These are phyloP conservation scores for Arctopsyche grandis DNA, from an alignment of 1,140 invertebrate genomes.

Conservation along the genomic window DNA sequence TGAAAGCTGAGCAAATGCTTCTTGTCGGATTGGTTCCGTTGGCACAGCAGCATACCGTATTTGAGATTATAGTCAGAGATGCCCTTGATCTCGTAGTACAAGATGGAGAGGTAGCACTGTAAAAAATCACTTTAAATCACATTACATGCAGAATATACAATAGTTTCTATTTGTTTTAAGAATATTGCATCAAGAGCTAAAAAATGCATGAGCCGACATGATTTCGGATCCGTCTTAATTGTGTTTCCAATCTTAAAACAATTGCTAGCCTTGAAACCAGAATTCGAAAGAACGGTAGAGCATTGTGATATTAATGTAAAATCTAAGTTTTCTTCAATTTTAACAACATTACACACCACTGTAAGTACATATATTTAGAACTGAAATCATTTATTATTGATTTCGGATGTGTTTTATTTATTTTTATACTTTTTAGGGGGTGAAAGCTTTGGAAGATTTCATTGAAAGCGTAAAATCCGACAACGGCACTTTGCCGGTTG, in stretches of 20 bases:
- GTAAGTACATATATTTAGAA: constrained; percentile 62
- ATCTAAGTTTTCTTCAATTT: constrained; percentile 78
- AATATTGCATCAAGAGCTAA: constrained; percentile 81
- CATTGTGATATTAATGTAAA: constrained; percentile 77
- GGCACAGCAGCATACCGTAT: constrained; percentile 82
- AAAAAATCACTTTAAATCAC: not conserved
- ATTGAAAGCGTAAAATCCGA: constrained; percentile 90
- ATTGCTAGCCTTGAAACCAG: constrained; percentile 80
- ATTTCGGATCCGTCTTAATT: constrained; percentile 84
- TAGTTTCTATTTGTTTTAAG: constrained; percentile 59
- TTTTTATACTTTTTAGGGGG: constrained; percentile 73
- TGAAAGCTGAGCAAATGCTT: constrained; percentile 86
- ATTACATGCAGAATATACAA: not conserved
- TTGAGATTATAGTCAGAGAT: constrained; percentile 85
- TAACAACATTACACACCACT: constrained; percentile 79
- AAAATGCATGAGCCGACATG: constrained; percentile 81
- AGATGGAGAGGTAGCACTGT: constrained; percentile 78
- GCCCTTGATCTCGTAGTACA: constrained; percentile 86
- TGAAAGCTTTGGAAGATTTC: constrained; percentile 92
- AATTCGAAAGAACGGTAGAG: constrained; percentile 83
- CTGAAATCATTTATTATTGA: not conserved
- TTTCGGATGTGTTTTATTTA: constrained; percentile 44
- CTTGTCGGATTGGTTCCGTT: constrained; percentile 87
- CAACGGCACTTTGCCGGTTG: constrained; percentile 82
- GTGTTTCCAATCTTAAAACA: constrained; percentile 90